Evolutionary conservation across 1,140 invertebrate species (phyloP).

Genomic region (Drosophila pachea): DNA sequence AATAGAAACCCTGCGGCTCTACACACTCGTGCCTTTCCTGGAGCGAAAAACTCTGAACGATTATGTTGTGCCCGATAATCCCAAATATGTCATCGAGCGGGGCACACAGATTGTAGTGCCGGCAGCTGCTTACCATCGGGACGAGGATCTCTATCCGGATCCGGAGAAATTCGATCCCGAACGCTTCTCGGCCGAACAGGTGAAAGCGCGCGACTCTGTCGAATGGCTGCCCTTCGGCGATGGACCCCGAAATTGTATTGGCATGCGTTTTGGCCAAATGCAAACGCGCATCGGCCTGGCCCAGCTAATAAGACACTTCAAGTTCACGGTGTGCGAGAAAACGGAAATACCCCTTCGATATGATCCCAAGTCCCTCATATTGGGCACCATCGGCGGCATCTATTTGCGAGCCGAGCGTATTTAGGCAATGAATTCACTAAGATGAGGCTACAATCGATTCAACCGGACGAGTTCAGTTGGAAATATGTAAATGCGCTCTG

Average conservation of each 20-base stretch:
- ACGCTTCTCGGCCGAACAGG: slow-evolving; percentile 80
- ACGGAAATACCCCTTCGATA: slow-evolving; percentile 52
- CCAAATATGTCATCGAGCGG: slow-evolving; percentile 81
- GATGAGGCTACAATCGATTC: too few relatives aligned
- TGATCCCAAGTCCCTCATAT: slow-evolving; percentile 43
- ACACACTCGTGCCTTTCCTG: slow-evolving; percentile 82
- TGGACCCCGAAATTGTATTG: slow-evolving; percentile 81
- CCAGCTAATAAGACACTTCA: slow-evolving; percentile 74
- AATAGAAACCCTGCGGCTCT: slow-evolving; percentile 83
- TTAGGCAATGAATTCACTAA: background rate
- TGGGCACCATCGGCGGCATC: slow-evolving; percentile 54
- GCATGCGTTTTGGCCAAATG: slow-evolving; percentile 79
- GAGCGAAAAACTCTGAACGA: slow-evolving; percentile 82
- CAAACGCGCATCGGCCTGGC: slow-evolving; percentile 78
- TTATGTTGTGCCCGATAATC: slow-evolving; percentile 82
- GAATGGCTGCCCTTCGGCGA: slow-evolving; percentile 84
- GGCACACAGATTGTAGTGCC: slow-evolving; percentile 83
- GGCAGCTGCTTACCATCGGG: slow-evolving; percentile 81
- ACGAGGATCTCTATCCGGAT: slow-evolving; percentile 81
- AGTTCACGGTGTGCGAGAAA: slow-evolving; percentile 58
- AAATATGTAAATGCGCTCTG: slow-evolving; percentile 11
- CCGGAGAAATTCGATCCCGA: slow-evolving; percentile 83
- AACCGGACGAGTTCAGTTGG: background rate
- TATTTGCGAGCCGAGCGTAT: slow-evolving; percentile 35
- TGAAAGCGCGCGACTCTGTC: slow-evolving; percentile 77